Percentiles rank a stretch among this genome's conserved stretches.
Evolutionary conservation across 2,797 vertebrate species (phyloP).

Genomic region (Intellagama lesueurii): DNA sequence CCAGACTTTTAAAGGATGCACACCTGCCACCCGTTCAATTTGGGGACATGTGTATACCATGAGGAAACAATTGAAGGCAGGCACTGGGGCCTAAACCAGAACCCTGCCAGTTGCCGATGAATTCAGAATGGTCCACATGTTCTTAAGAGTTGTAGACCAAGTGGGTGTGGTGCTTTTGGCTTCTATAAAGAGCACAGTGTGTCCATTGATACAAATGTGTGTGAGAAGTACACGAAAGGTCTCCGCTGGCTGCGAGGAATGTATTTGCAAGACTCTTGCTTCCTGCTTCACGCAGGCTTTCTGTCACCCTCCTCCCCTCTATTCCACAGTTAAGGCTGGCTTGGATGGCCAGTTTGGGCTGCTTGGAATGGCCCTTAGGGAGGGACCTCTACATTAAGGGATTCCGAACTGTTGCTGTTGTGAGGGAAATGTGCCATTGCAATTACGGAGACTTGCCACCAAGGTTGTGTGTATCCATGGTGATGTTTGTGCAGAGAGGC

Average conservation of each 20-base stretch:
- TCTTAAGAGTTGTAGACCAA: background rate
- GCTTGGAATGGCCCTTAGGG: background rate
- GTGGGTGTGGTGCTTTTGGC: background rate
- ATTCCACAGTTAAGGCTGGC: background rate
- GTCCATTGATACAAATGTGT: slow-evolving; percentile 2
- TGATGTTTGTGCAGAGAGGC: background rate
- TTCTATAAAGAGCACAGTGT: background rate
- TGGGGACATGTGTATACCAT: background rate
- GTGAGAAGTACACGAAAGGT: background rate
- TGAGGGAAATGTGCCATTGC: background rate
- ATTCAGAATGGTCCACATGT: background rate
- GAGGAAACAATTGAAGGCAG: background rate
- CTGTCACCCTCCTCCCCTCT: background rate
- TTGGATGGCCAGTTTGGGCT: background rate
- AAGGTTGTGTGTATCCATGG: slow-evolving; percentile 22
- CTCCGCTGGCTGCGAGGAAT: background rate
- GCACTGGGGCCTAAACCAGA: background rate
- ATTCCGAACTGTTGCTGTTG: background rate
- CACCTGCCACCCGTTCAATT: too few relatives aligned
- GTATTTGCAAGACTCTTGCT: background rate
- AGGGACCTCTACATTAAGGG: too few relatives aligned
- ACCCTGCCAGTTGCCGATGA: background rate
- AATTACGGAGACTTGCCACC: background rate
- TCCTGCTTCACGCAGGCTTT: too few relatives aligned
- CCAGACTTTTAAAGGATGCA: too few relatives aligned